These are phyloP conservation scores for Nesogale talazaci DNA, from an alignment of 2,113 vertebrate species.

Conservation along the genomic window DNA sequence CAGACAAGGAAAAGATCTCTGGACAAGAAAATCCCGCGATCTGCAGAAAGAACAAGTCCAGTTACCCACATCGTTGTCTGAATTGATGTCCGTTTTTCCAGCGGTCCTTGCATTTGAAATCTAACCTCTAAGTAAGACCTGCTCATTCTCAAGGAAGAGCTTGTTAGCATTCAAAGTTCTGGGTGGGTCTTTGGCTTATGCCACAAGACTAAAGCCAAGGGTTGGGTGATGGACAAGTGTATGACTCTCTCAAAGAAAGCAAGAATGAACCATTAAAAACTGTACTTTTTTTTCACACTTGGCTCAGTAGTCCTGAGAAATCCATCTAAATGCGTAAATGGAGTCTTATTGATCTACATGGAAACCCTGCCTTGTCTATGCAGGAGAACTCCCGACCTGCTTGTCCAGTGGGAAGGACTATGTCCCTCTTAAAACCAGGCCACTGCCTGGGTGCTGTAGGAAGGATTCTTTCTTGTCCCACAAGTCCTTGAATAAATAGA, in stretches of 20 bases:
- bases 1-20: neutral
- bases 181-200: neutral
- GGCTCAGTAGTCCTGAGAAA: slow-evolving; percentile 43
- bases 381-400: neutral
- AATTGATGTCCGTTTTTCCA: neutral
- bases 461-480: neutral
- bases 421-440: too few relatives aligned
- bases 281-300: neutral
- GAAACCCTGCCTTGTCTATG: neutral
- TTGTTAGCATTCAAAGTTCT: neutral
- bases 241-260: neutral
- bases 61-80: neutral
- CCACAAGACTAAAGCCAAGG: neutral
- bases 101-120: neutral
- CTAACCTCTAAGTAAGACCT: neutral
- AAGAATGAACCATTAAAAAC: slow-evolving; percentile 22
- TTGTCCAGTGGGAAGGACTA: too few relatives aligned
- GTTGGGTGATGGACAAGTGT: neutral
- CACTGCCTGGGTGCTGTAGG: neutral
- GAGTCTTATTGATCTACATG: neutral
- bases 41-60: neutral
- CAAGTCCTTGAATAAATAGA: neutral
- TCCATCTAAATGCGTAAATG: neutral
- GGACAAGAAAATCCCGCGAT: neutral
- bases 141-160: neutral